These are phyloP conservation scores for Linurgus olivaceus DNA, from an alignment of 2,797 vertebrate species.

Conservation along the genomic window DNA sequence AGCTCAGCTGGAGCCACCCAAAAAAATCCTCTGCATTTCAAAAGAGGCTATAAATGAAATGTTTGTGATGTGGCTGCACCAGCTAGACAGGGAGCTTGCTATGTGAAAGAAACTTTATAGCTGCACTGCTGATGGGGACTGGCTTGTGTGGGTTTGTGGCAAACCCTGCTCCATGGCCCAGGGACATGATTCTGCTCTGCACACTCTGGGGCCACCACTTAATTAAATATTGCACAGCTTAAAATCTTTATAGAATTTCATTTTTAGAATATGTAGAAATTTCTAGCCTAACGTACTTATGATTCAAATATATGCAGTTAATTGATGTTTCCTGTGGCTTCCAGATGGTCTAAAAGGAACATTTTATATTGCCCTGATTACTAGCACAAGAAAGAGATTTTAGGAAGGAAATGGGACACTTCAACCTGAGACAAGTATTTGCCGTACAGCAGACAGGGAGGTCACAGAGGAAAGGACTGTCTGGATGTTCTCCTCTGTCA, in stretches of 20 bases:
- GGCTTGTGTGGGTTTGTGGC: background rate
- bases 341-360: constrained; percentile 67
- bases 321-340: constrained; percentile 66
- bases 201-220: background rate
- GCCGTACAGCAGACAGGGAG: background rate
- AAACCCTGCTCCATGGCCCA: background rate
- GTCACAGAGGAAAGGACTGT: background rate
- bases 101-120: background rate
- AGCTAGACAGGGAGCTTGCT: background rate
- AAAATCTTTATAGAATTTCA: constrained; percentile 26
- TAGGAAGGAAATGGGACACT: constrained; percentile 50
- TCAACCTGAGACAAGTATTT: constrained; percentile 47
- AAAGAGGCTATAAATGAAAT: constrained; percentile 7
- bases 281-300: constrained; percentile 46
- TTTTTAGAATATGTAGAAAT: constrained; percentile 41
- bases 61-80: background rate
- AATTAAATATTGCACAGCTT: constrained; percentile 19
- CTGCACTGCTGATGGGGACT: background rate
- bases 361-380: constrained; percentile 57
- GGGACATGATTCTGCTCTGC: background rate
- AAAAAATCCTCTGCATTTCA: constrained; percentile 6
- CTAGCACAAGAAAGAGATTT: constrained; percentile 21
- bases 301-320: constrained; percentile 69
- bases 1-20: background rate
- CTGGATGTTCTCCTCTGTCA: background rate